Evolutionary conservation across 2,888 invertebrate genomes (phyloP), one percentile per base, ranked within the genome.

Genomic region (Meiosimyza decipiens): DNA sequence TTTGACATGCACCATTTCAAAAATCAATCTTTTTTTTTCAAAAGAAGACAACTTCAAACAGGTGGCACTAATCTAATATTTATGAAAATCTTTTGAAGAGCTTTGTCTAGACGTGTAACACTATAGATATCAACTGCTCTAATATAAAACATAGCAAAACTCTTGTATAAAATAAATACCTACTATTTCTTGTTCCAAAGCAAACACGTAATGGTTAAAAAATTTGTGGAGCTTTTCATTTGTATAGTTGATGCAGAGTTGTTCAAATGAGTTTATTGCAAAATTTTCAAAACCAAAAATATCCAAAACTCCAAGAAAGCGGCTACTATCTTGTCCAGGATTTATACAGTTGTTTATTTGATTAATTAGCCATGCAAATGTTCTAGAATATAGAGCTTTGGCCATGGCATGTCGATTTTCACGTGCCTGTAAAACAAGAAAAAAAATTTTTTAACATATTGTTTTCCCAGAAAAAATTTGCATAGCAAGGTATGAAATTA

Each of bases 251-350:
- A 97, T 97, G 85, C 96, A 96, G 13, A 96, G 90, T 83, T 97
- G 97, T 84, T 97, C 97, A 80, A 97, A 93, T 2, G 96, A 96
- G 86, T 97, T 97, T n/a, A 91, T 89, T 4, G 91, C 89, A 86
- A 97, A 97, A 89, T 97, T 96, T 88, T 97, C 97, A 86, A 97
- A 97, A 72, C 96, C 97, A 85, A 97, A 97, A 80, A 97, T 97
- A 86, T 97, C 97, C 57, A 97, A 89, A 9, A 97, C 96, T 9
- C 96, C 97, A 68, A 97, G 89, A 81, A 96, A 94, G 74, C 92
- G 85, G 13, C 91, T 89, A 13, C 92, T 92, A 81, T 95, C 94
- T 77, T 94, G 92, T 11, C 95, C 96, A 0, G 96, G 96, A 86
- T 95, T 95, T 57, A 95, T 95, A 81, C 96, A 96, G 72, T 92